phyloP scores from a whole-genome alignment of 1,140 invertebrate genomes.

The Agraylea sexmaculata region DNA sequence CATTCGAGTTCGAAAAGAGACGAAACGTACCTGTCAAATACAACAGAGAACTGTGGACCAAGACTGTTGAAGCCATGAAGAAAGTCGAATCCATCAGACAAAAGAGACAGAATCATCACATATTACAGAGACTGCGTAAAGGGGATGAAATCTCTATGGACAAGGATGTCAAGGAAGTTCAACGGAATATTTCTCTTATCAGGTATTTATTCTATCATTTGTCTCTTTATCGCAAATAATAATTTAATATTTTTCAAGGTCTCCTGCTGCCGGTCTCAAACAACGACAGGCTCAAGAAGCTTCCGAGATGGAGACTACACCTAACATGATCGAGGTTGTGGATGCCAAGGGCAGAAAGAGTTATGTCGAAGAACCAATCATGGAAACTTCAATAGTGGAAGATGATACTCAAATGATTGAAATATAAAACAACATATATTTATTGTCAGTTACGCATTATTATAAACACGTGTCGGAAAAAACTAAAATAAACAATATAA shows the following conservation, averaged over 20 bases:
- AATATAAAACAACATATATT: too few relatives aligned
- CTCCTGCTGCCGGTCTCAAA: constrained; percentile 76
- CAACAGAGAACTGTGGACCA: constrained; percentile 83
- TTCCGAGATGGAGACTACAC: constrained; percentile 45
- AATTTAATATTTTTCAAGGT: constrained; percentile 33
- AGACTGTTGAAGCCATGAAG: constrained; percentile 91
- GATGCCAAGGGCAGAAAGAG: constrained; percentile 42
- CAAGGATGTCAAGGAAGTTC: constrained; percentile 80
- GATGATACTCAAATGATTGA: constrained; percentile 25
- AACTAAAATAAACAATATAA: too few relatives aligned
- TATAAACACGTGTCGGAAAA: too few relatives aligned
- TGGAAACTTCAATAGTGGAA: constrained; percentile 30
- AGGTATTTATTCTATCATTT: constrained; percentile 25
- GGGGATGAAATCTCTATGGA: constrained; percentile 77
- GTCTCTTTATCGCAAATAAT: constrained; percentile 6
- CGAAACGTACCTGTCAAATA: constrained; percentile 90
- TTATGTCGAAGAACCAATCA: constrained; percentile 34
- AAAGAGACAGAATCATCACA: constrained; percentile 63
- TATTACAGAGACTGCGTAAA: constrained; percentile 75
- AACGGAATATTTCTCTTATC: constrained; percentile 80
- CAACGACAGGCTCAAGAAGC: constrained; percentile 52
- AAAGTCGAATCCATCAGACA: constrained; percentile 76
- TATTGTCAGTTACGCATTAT: too few relatives aligned
- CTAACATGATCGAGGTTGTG: constrained; percentile 42
- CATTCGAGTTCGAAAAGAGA: constrained; percentile 94